These are phyloP conservation scores for Rhingia campestris DNA, from an alignment of 2,888 invertebrate species.

Conservation along the genomic window DNA sequence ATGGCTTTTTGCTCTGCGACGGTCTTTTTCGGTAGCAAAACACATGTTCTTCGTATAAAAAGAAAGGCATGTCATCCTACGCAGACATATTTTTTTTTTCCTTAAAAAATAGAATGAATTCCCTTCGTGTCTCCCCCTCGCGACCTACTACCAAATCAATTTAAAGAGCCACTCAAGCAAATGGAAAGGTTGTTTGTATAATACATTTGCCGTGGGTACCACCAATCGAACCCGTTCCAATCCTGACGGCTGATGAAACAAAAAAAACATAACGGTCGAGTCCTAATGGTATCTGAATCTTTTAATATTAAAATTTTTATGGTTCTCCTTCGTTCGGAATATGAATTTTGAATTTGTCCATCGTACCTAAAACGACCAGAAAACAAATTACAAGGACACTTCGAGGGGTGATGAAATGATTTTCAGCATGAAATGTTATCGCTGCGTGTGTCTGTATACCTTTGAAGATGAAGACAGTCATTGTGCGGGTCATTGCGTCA, in stretches of 20 bases:
- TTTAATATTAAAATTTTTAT: slow-evolving; percentile 70
- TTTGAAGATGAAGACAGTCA: background rate
- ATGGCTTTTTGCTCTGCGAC: slow-evolving; percentile 40
- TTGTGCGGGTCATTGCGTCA: too few species aligned
- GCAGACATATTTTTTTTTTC: slow-evolving; percentile 17
- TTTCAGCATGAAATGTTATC: background rate
- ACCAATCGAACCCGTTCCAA: slow-evolving; percentile 4
- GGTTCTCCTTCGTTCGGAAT: slow-evolving; percentile 54
- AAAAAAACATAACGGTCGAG: slow-evolving; percentile 34
- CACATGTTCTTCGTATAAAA: slow-evolving; percentile 54
- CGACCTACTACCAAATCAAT: slow-evolving; percentile 44
- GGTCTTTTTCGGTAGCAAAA: slow-evolving; percentile 20
- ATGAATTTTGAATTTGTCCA: slow-evolving; percentile 66
- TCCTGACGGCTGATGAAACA: background rate
- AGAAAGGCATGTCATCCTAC: slow-evolving; percentile 22
- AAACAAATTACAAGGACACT: slow-evolving; percentile 62
- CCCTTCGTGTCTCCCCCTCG: slow-evolving; percentile 2
- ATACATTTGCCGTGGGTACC: slow-evolving; percentile 4
- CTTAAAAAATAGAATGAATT: slow-evolving; percentile 12
- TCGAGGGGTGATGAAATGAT: slow-evolving; percentile 51
- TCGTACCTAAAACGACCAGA: background rate
- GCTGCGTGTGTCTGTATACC: background rate
- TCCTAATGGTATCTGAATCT: slow-evolving; percentile 55
- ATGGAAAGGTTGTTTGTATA: slow-evolving; percentile 56
- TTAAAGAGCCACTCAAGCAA: slow-evolving; percentile 69